These are phyloP conservation scores for Aspidoscelis tigris DNA, from an alignment of 2,113 vertebrate genomes.

Conservation along the genomic window DNA sequence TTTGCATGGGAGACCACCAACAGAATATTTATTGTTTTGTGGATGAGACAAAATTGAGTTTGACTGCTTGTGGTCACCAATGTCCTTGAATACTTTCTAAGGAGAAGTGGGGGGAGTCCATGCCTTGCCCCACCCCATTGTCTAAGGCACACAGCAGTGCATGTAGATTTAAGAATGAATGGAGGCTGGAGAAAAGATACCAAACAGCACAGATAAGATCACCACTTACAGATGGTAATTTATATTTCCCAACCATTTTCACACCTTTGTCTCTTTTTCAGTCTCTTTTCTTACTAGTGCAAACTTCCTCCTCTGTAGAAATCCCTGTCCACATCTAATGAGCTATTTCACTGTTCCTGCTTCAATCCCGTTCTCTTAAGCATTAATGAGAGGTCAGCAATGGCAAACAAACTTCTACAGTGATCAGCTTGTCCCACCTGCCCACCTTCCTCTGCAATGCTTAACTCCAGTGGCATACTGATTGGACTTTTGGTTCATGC, in stretches of 20 bases:
- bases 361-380: too few relatives aligned
- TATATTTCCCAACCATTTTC: neutral
- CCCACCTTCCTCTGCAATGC: too few relatives aligned
- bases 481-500: too few relatives aligned
- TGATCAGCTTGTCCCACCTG: too few relatives aligned
- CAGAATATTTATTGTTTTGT: constrained; percentile 43
- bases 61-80: constrained; percentile 33
- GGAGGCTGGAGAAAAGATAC: neutral
- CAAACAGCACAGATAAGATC: neutral
- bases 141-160: neutral
- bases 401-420: too few relatives aligned
- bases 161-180: neutral
- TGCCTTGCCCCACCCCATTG: neutral
- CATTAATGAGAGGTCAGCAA: too few relatives aligned
- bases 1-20: constrained; percentile 42
- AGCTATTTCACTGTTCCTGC: too few relatives aligned
- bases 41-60: constrained; percentile 35
- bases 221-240: neutral
- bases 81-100: constrained; percentile 19
- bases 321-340: too few relatives aligned
- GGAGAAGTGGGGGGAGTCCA: neutral
- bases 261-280: neutral
- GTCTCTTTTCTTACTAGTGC: neutral
- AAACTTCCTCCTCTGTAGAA: neutral
- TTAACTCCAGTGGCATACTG: too few relatives aligned